phyloP scores from a whole-genome alignment of 2,113 vertebrate species.

The Gasterosteus nipponicus region DNA sequence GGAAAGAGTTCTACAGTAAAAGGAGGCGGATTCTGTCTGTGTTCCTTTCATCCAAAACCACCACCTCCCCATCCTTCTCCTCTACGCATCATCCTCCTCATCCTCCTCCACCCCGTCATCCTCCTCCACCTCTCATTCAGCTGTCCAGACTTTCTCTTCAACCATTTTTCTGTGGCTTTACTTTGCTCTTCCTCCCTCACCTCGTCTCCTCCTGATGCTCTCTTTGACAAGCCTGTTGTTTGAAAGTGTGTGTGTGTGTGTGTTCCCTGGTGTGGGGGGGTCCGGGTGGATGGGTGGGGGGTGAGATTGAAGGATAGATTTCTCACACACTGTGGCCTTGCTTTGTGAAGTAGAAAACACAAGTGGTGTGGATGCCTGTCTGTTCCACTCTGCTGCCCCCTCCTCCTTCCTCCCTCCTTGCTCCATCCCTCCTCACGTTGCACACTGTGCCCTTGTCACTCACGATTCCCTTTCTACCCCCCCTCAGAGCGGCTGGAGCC shows the following conservation, averaged over 20 bases:
- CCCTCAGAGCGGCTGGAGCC: constrained; percentile 89
- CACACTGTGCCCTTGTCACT: constrained; percentile 72
- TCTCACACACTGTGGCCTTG: constrained; percentile 75
- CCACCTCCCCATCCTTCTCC: not conserved
- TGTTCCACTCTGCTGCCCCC: constrained; percentile 69
- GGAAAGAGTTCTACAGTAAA: constrained; percentile 53
- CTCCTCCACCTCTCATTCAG: constrained; percentile 1
- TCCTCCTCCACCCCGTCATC: constrained; percentile 1
- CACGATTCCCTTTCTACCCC: constrained; percentile 52
- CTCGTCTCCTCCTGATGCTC: constrained; percentile 45
- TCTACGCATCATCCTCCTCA: not conserved
- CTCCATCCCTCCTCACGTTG: constrained; percentile 42
- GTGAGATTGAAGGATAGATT: constrained; percentile 78
- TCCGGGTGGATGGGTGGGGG: too few species aligned
- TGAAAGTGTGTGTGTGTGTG: constrained; percentile 41
- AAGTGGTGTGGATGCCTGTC: constrained; percentile 70
- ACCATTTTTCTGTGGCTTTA: constrained; percentile 34
- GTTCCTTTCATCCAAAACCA: constrained; percentile 38
- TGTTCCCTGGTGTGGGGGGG: constrained; percentile 30
- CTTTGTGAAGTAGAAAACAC: constrained; percentile 79
- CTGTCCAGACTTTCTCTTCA: constrained; percentile 48
- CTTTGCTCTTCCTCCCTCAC: constrained; percentile 29
- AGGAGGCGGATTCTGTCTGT: constrained; percentile 58
- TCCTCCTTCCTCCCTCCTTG: not conserved
- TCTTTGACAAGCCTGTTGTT: constrained; percentile 69